A percentile compares a stretch with the other conserved stretches of the same genome.
Conservation (phyloP, 92 coral and sea anemone species). For the Porites lobata region DNA sequence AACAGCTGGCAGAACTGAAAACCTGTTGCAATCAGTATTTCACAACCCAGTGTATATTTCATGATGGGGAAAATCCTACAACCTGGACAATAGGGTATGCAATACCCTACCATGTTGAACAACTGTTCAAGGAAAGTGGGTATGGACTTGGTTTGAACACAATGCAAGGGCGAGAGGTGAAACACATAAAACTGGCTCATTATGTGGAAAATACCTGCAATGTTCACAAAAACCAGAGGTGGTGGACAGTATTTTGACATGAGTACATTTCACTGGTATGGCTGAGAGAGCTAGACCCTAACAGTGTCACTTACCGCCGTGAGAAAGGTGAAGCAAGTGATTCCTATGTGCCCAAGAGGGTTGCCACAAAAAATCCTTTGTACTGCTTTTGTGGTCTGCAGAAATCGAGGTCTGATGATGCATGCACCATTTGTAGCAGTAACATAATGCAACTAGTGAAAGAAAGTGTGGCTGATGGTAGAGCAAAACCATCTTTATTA, state of each 20-base stretch:
- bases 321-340: not conserved
- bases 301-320: conserved; percentile 32
- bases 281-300: conserved; percentile 34
- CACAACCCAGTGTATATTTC: conserved; percentile 34
- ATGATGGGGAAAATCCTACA: conserved; percentile 45
- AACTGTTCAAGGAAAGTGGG: conserved; percentile 37
- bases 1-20: too few species aligned
- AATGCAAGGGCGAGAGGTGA: conserved; percentile 62
- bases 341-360: conserved; percentile 35
- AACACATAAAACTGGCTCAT: conserved; percentile 59
- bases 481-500: too few species aligned
- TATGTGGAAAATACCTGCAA: conserved; percentile 59
- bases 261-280: conserved; percentile 42
- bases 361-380: not conserved
- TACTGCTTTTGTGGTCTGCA: conserved; percentile 52
- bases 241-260: conserved; percentile 61
- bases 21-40: conserved; percentile 31
- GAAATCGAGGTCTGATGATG: not conserved
- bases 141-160: conserved; percentile 61
- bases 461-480: too few species aligned
- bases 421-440: too few species aligned
- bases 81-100: conserved; percentile 61
- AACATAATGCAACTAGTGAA: too few species aligned
- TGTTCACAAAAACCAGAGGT: conserved; percentile 39
- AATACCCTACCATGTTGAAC: conserved; percentile 43